A percentile compares a stretch with the other conserved stretches of the same genome.
These are phyloP conservation scores for Eurosta solidaginis DNA, from an alignment of 1,140 invertebrate genomes.

Conservation along the genomic window DNA sequence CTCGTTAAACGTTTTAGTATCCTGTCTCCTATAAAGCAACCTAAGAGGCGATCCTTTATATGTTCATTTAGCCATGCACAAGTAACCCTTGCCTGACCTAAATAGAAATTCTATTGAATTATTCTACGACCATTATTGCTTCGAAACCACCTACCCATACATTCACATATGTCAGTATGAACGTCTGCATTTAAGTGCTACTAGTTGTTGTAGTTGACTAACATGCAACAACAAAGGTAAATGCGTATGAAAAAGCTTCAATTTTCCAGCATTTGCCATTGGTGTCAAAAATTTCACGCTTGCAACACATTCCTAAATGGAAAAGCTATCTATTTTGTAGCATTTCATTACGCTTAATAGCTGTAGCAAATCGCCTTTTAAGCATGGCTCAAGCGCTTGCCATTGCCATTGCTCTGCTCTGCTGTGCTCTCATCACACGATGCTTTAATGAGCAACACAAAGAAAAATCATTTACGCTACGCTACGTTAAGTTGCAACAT, in stretches of 20 bases:
- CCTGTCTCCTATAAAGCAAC: no score
- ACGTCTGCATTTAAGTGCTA: no score
- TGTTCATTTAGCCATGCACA: no score
- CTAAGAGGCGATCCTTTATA: no score
- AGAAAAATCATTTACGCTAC: neutral
- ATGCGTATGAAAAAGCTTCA: neutral
- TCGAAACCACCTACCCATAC: no score
- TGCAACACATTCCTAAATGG: neutral
- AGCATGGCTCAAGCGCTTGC: neutral
- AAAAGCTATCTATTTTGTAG: neutral
- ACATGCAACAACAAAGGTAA: no score
- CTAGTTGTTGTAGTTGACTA: no score
- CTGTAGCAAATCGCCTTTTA: neutral
- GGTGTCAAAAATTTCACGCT: slow-evolving; percentile 10
- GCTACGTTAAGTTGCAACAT: neutral
- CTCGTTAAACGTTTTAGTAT: no score
- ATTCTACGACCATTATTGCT: no score
- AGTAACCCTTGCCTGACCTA: no score
- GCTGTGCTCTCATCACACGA: neutral
- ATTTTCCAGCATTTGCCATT: neutral
- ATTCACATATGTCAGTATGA: no score
- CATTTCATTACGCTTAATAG: neutral
- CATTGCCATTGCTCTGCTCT: neutral
- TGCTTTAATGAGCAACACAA: neutral
- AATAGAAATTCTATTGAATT: no score